Percentiles rank a stretch among this genome's conserved stretches.
These are phyloP conservation scores for Neofelis nebulosa DNA, from an alignment of 2,113 vertebrate genomes.

Conservation along the genomic window DNA sequence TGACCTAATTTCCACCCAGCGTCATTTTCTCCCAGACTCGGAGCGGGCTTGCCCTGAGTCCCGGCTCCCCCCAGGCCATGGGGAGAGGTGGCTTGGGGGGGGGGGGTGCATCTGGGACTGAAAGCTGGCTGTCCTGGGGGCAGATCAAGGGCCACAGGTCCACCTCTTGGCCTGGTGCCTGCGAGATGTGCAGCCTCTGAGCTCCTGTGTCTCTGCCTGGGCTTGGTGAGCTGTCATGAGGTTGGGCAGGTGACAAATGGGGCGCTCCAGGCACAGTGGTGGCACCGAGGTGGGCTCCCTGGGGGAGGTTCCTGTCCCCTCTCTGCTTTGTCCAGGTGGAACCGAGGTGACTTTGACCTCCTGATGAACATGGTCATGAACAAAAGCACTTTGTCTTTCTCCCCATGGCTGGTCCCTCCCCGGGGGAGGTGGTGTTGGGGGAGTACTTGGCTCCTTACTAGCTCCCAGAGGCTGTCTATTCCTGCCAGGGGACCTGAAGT, in stretches of 20 bases:
- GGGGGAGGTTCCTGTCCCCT: not conserved
- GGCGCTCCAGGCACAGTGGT: not conserved
- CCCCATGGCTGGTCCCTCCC: not conserved
- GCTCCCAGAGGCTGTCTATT: not conserved
- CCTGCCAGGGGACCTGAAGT: not conserved
- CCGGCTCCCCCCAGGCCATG: not conserved
- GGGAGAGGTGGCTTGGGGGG: no score
- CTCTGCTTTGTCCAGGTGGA: not conserved
- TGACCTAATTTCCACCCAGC: conserved; percentile 56
- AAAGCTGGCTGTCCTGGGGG: not conserved
- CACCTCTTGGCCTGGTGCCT: not conserved
- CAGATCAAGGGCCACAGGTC: not conserved
- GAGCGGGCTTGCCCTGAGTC: not conserved
- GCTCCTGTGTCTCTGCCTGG: no score
- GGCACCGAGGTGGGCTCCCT: not conserved
- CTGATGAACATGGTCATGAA: not conserved
- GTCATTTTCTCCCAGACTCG: not conserved
- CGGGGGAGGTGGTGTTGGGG: fast-evolving
- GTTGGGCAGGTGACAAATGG: not conserved
- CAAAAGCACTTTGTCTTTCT: not conserved
- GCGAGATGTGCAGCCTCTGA: not conserved
- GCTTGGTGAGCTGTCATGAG: fast-evolving
- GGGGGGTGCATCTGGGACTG: not conserved
- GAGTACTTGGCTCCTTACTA: not conserved
- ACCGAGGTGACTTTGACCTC: not conserved